Evolutionary conservation across 2,113 vertebrate genomes (phyloP).

Genomic region (Tachysurus fulvidraco): DNA sequence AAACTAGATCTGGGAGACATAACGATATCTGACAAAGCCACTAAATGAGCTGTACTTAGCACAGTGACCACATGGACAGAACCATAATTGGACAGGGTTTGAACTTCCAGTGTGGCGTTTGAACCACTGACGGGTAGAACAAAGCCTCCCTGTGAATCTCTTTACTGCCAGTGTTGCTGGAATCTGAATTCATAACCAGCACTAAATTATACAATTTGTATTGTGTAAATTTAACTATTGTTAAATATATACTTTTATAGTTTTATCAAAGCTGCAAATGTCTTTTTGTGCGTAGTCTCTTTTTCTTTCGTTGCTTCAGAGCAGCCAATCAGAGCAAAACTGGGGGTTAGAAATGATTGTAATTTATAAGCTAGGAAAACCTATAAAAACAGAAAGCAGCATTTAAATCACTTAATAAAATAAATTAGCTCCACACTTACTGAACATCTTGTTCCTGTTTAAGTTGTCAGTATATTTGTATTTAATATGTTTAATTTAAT

Average conservation of each 20-base stretch:
- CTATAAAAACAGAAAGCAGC: background rate
- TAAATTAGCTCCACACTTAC: background rate
- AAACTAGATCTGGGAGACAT: conserved; percentile 26
- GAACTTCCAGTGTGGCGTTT: conserved; percentile 10
- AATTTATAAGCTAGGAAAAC: background rate
- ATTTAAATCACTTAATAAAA: background rate
- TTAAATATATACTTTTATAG: too few relatives aligned
- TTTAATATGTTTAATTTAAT: background rate
- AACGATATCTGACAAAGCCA: conserved; percentile 42
- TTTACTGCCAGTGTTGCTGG: background rate
- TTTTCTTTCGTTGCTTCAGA: background rate
- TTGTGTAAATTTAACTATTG: conserved; percentile 8
- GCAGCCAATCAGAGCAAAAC: background rate
- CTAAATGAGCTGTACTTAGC: conserved; percentile 30
- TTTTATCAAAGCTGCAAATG: background rate
- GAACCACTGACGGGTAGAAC: conserved; percentile 26
- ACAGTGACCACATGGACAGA: conserved; percentile 30
- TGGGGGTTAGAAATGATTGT: background rate
- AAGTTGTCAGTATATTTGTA: background rate
- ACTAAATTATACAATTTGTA: background rate
- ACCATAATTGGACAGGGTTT: conserved; percentile 34
- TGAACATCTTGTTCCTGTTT: background rate
- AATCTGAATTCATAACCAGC: conserved; percentile 1
- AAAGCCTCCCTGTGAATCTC: conserved; percentile 31
- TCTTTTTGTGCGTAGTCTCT: background rate